Evolutionary conservation across 2,888 invertebrate species (phyloP).

Genomic region (Megalurothrips usitatus): DNA sequence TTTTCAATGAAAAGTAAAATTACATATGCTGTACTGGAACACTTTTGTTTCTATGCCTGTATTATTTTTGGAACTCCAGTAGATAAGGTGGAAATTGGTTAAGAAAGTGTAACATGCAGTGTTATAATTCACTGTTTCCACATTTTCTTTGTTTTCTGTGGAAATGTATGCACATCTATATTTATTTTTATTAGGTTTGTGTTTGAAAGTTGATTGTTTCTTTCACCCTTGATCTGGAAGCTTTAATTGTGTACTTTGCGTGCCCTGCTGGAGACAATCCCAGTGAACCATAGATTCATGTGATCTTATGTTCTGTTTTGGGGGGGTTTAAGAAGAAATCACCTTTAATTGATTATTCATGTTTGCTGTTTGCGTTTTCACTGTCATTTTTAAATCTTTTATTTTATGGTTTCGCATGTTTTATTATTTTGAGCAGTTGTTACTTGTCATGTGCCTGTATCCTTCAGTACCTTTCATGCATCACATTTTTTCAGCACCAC

Average conservation of each 20-base stretch:
- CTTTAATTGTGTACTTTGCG: neutral
- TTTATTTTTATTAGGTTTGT: no score
- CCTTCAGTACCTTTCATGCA: neutral
- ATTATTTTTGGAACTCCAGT: neutral
- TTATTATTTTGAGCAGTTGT: neutral
- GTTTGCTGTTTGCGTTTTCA: no score
- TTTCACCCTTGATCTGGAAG: neutral
- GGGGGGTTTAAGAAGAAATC: neutral
- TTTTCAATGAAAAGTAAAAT: neutral
- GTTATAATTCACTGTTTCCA: neutral
- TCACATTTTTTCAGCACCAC: conserved; percentile 18
- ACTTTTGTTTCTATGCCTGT: no score
- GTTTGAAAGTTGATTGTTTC: no score
- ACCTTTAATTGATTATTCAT: no score
- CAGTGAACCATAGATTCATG: neutral
- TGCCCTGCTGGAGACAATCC: neutral
- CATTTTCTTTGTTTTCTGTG: neutral
- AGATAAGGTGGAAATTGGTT: neutral
- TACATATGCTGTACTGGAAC: no score
- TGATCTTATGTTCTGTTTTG: neutral
- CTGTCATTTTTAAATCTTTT: neutral
- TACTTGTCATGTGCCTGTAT: neutral
- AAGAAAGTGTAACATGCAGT: neutral
- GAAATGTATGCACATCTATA: no score
- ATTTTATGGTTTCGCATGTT: neutral